Evolutionary conservation across 2,113 vertebrate genomes (phyloP).

Genomic region (Sceloporus undulatus): DNA sequence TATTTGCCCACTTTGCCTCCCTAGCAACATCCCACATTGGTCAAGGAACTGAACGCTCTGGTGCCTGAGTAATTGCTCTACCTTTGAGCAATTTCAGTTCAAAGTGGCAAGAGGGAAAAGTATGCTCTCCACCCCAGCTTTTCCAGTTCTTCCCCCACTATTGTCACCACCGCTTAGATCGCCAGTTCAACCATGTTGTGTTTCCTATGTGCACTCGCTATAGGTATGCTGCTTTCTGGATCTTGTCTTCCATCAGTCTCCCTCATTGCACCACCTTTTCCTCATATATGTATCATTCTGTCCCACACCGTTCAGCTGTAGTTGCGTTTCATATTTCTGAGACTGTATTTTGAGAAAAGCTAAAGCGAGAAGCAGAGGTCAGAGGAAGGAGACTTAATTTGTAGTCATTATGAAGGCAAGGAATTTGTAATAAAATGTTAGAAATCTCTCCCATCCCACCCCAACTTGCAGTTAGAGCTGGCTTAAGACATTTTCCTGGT

Average conservation of each 20-base stretch:
- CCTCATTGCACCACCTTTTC: neutral
- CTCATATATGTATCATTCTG: constrained; percentile 7
- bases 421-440: neutral
- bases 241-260: neutral
- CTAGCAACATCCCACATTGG: neutral
- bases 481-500: neutral
- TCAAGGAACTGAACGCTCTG: neutral
- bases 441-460: neutral
- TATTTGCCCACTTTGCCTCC: neutral
- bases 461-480: neutral
- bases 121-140: neutral
- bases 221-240: neutral
- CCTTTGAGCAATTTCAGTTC: neutral
- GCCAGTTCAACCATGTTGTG: neutral
- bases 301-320: neutral
- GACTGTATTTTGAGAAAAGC: neutral
- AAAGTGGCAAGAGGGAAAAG: neutral
- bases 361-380: neutral
- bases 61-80: neutral
- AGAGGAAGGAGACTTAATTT: neutral
- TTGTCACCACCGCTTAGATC: constrained; percentile 9
- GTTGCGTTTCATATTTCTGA: neutral
- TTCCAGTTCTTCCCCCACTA: neutral
- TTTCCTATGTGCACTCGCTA: neutral
- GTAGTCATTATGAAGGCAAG: neutral